A percentile compares a stretch with the other conserved stretches of the same genome.
Evolutionary conservation across 2,888 invertebrate species (phyloP).

Genomic region (Noctua comes): DNA sequence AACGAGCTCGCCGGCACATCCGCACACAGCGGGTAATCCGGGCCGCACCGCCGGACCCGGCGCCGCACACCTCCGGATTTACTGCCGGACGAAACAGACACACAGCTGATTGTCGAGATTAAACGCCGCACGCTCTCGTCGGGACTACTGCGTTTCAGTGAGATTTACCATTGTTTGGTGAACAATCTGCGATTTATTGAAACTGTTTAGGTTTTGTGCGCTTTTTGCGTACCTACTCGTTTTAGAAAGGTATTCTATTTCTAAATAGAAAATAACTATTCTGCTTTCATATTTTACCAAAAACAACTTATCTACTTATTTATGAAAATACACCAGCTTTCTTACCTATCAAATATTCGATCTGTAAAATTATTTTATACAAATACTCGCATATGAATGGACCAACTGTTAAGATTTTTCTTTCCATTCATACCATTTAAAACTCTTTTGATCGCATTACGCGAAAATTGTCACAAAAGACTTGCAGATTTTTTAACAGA

Average conservation of each 20-base stretch:
- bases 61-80: slow-evolving; percentile 76
- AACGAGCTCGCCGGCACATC: slow-evolving; percentile 77
- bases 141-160: slow-evolving; percentile 74
- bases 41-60: slow-evolving; percentile 77
- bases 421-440: slow-evolving; percentile 50
- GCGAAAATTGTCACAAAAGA: slow-evolving; percentile 64
- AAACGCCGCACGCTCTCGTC: slow-evolving; percentile 67
- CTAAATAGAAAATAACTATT: neutral
- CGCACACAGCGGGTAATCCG: slow-evolving; percentile 73
- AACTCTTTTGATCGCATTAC: slow-evolving; percentile 64
- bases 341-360: slow-evolving; percentile 31
- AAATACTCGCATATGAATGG: slow-evolving; percentile 39
- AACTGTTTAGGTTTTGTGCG: slow-evolving; percentile 27
- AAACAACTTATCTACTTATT: neutral
- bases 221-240: neutral
- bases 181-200: slow-evolving; percentile 50
- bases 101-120: slow-evolving; percentile 86
- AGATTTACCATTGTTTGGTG: slow-evolving; percentile 74
- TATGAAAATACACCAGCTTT: neutral
- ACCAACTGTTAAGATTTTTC: slow-evolving; percentile 38
- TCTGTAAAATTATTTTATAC: slow-evolving; percentile 29
- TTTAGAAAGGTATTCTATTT: neutral
- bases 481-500: slow-evolving; percentile 64
- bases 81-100: slow-evolving; percentile 85
- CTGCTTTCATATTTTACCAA: neutral